Percentiles rank a stretch among this genome's conserved stretches.
phyloP scores from a whole-genome alignment of 2,113 vertebrate genomes.

The Thunnus maccoyii region DNA sequence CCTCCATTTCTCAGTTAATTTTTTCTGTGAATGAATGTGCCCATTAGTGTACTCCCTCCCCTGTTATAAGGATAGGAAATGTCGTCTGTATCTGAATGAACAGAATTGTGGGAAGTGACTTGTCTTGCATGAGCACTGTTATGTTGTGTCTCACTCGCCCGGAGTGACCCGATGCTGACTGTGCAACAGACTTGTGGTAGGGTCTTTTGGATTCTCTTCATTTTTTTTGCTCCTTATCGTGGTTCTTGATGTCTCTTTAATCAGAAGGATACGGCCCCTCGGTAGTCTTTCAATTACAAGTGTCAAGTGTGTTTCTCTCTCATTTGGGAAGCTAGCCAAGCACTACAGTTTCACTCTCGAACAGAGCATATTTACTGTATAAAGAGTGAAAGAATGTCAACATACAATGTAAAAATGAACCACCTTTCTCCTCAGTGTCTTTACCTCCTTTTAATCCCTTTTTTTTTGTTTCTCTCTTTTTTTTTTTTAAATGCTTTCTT shows the following conservation, averaged over 20 bases:
- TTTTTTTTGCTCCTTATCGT: slow-evolving; percentile 58
- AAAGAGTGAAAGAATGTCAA: slow-evolving; percentile 70
- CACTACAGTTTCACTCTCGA: slow-evolving; percentile 70
- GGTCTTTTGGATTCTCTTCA: slow-evolving; percentile 64
- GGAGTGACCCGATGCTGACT: slow-evolving; percentile 70
- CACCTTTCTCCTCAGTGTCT: slow-evolving; percentile 66
- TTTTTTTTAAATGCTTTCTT: slow-evolving; percentile 27
- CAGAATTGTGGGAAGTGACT: slow-evolving; percentile 75
- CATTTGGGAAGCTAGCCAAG: slow-evolving; percentile 66
- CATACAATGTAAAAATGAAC: slow-evolving; percentile 51
- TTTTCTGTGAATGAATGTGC: slow-evolving; percentile 76
- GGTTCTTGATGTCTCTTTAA: slow-evolving; percentile 61
- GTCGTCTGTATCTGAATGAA: slow-evolving; percentile 69
- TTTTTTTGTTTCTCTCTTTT: slow-evolving; percentile 30
- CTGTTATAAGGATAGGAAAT: slow-evolving; percentile 69
- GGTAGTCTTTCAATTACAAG: slow-evolving; percentile 53
- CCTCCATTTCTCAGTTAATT: slow-evolving; percentile 57
- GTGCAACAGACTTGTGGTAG: slow-evolving; percentile 66
- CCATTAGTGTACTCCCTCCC: slow-evolving; percentile 68
- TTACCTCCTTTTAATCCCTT: slow-evolving; percentile 56
- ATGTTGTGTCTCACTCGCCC: slow-evolving; percentile 70
- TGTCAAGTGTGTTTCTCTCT: slow-evolving; percentile 63
- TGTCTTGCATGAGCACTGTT: slow-evolving; percentile 84
- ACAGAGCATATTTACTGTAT: slow-evolving; percentile 15
- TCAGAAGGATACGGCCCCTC: slow-evolving; percentile 55